Conservation (phyloP, 2,113 vertebrate species). For the Madoqua kirkii region DNA sequence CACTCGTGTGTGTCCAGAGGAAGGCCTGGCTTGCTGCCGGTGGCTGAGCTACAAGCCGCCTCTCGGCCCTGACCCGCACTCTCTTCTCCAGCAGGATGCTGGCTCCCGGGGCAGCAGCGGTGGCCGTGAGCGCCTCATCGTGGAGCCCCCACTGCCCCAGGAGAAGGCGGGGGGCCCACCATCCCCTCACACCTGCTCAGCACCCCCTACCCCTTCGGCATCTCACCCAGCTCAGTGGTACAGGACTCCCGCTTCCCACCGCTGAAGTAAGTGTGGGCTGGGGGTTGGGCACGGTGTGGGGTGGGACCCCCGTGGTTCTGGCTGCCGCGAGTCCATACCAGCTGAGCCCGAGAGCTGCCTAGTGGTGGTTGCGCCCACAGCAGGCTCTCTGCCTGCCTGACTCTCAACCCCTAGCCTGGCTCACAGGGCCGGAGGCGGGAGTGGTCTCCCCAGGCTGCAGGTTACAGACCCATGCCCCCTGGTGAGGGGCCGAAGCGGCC, state of each 20-base stretch:
- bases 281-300: fast-evolving
- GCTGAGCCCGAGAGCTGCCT: not conserved
- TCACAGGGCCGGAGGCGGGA: not conserved
- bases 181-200: conserved; percentile 93
- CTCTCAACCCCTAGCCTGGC: not conserved
- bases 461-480: not conserved
- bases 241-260: conserved; percentile 96
- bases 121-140: conserved; percentile 88
- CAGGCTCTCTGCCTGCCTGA: not conserved
- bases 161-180: conserved; percentile 89
- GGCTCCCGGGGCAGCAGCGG: conserved; percentile 85
- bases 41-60: fast-evolving
- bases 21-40: fast-evolving
- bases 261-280: conserved; percentile 86
- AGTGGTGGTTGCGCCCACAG: not conserved
- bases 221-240: conserved; percentile 90
- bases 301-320: not conserved
- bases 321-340: not conserved
- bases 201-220: conserved; percentile 92
- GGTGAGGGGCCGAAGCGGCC: not conserved
- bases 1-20: not conserved
- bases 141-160: conserved; percentile 87
- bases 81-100: conserved; percentile 83
- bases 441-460: not conserved
- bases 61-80: fast-evolving